Conservation (phyloP, 2,113 vertebrate species). For the Thryonomys swinderianus region DNA sequence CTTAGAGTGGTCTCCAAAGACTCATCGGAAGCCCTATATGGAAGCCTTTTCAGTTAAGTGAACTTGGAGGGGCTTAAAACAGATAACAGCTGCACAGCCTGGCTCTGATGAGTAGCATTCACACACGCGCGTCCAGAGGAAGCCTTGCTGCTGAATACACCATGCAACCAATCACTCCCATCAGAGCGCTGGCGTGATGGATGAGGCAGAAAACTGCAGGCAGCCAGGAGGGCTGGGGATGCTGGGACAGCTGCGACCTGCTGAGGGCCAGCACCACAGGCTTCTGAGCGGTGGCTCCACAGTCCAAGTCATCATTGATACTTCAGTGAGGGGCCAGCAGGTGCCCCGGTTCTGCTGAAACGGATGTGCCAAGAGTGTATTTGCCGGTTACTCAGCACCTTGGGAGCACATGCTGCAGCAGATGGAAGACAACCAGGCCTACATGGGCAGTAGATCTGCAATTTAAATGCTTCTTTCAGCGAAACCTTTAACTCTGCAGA, state of each 20-base stretch:
- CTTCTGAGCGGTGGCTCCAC: conserved; percentile 10
- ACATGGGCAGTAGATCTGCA: not conserved
- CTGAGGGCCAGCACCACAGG: conserved; percentile 20
- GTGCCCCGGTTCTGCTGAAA: conserved; percentile 28
- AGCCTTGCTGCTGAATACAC: conserved; percentile 29
- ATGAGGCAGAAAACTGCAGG: conserved; percentile 58
- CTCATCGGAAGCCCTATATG: not conserved
- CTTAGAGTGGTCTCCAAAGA: not conserved
- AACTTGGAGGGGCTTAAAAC: conserved; percentile 2
- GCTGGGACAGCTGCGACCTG: conserved; percentile 33
- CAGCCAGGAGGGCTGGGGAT: not conserved
- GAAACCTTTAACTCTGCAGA: not conserved
- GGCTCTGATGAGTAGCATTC: not conserved
- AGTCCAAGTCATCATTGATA: not conserved
- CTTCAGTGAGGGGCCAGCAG: conserved; percentile 23
- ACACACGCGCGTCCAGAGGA: conserved; percentile 24
- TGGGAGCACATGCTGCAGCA: not conserved
- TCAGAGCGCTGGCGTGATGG: not conserved
- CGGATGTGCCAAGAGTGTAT: not conserved
- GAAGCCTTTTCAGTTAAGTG: conserved; percentile 41
- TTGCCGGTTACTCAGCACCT: not conserved
- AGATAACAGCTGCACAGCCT: conserved; percentile 39
- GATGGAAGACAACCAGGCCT: not conserved
- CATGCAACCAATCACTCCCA: not conserved
- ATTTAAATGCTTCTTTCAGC: conserved; percentile 4